A percentile compares a stretch with the other conserved stretches of the same genome.
Conservation (phyloP, 1,140 invertebrate genomes). For the Lanistes nyassanus region DNA sequence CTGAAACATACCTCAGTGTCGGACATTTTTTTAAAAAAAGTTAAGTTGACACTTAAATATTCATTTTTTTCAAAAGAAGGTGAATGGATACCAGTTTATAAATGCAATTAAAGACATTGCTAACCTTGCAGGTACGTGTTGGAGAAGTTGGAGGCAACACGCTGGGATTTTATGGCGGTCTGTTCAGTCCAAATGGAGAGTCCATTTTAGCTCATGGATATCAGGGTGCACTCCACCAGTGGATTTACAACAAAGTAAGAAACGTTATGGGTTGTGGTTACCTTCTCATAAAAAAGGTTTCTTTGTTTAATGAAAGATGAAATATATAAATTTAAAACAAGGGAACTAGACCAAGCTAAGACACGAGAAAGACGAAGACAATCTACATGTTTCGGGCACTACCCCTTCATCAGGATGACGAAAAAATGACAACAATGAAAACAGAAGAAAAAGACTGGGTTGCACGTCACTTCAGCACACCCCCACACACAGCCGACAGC, state of each 20-base stretch:
- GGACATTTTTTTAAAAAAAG: too few relatives aligned
- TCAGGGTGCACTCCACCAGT: constrained; percentile 94
- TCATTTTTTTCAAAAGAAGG: neutral
- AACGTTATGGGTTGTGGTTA: neutral
- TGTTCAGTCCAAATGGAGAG: constrained; percentile 78
- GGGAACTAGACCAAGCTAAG: too few relatives aligned
- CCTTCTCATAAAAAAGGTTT: neutral
- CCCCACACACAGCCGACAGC: too few relatives aligned
- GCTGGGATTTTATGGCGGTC: constrained; percentile 89
- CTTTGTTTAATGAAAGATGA: neutral
- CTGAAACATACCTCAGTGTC: too few relatives aligned
- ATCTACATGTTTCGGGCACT: too few relatives aligned
- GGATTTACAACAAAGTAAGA: constrained; percentile 74
- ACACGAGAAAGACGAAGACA: too few relatives aligned
- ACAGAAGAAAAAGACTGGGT: too few relatives aligned
- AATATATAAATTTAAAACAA: too few relatives aligned
- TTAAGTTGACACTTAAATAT: neutral
- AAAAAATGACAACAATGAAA: too few relatives aligned
- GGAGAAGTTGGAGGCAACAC: constrained; percentile 90
- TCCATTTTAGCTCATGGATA: constrained; percentile 87
- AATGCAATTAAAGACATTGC: neutral
- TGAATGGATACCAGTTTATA: neutral
- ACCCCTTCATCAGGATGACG: too few relatives aligned
- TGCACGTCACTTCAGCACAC: too few relatives aligned
- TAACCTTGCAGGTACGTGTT: constrained; percentile 73